Conservation (phyloP, 2,113 vertebrate genomes). For the Meleagris gallopavo region DNA sequence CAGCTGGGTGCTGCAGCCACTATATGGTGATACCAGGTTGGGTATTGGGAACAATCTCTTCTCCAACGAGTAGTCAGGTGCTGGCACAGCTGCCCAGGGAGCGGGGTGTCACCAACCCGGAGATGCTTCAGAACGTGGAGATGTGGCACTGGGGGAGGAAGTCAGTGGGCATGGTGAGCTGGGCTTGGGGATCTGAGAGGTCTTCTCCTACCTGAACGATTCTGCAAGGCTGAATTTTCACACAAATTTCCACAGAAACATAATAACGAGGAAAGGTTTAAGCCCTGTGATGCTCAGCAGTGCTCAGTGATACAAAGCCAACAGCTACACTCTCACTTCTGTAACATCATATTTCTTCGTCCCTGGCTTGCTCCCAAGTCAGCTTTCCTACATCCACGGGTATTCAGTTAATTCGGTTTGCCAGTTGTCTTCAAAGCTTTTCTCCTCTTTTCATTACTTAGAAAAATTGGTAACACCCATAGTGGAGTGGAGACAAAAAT, state of each 20-base stretch:
- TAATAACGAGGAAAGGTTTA: not conserved
- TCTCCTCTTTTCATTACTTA: constrained; percentile 43
- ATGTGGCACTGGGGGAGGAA: no score
- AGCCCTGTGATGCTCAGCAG: not conserved
- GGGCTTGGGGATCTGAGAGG: no score
- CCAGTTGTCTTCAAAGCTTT: constrained; percentile 39
- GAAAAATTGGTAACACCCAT: not conserved
- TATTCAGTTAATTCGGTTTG: constrained; percentile 47
- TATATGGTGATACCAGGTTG: no score
- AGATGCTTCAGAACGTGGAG: no score
- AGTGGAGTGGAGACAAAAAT: not conserved
- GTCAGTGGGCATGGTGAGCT: no score
- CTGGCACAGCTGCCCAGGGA: no score
- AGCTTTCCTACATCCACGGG: not conserved
- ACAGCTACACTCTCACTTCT: not conserved
- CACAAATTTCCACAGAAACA: not conserved
- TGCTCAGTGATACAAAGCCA: not conserved
- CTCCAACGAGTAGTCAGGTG: no score
- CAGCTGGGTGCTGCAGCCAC: no score
- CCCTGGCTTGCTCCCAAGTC: constrained; percentile 21
- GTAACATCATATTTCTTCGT: not conserved
- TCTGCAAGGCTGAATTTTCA: not conserved
- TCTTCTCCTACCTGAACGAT: no score
- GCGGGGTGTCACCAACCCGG: no score
- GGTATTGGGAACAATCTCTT: no score